Conservation (phyloP, 2,888 invertebrate genomes). For the Volucella inanis region DNA sequence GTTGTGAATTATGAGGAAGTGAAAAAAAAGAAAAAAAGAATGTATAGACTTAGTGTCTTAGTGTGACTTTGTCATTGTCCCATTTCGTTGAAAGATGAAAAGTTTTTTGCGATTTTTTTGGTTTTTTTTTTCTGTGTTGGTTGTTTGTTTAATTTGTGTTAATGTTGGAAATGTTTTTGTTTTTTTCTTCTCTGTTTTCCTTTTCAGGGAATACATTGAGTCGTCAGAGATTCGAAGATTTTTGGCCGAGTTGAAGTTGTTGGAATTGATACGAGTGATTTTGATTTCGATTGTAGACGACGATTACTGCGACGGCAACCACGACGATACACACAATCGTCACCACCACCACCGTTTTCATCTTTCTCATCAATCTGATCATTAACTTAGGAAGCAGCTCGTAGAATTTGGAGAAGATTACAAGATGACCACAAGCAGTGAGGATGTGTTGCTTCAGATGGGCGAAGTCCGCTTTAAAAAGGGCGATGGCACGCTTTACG, state of each 20-base stretch:
- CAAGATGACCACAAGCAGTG: constrained; percentile 93
- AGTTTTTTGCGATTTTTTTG: constrained; percentile 1
- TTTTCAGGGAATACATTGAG: constrained; percentile 44
- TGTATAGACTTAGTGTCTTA: not conserved
- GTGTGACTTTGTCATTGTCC: not conserved
- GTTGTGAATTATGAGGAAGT: constrained; percentile 3
- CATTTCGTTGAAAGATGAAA: constrained; percentile 12
- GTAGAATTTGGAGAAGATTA: constrained; percentile 9
- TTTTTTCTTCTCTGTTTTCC: constrained; percentile 6
- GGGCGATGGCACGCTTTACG: constrained; percentile 95
- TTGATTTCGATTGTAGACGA: not conserved
- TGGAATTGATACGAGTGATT: constrained; percentile 1
- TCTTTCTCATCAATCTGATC: too few species aligned
- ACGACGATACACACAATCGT: too few species aligned
- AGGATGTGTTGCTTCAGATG: constrained; percentile 97
- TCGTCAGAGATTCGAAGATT: constrained; percentile 4
- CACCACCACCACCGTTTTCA: too few species aligned
- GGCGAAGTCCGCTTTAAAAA: constrained; percentile 97
- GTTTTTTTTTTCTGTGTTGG: not conserved
- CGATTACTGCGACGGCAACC: too few species aligned
- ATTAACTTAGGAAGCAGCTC: too few species aligned
- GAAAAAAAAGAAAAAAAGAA: not conserved
- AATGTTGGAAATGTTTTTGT: not conserved
- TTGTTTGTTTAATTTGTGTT: constrained; percentile 30
- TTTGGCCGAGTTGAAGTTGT: constrained; percentile 7